Conservation (phyloP, 2,888 invertebrate genomes). For the Pseudococcus viburni region DNA sequence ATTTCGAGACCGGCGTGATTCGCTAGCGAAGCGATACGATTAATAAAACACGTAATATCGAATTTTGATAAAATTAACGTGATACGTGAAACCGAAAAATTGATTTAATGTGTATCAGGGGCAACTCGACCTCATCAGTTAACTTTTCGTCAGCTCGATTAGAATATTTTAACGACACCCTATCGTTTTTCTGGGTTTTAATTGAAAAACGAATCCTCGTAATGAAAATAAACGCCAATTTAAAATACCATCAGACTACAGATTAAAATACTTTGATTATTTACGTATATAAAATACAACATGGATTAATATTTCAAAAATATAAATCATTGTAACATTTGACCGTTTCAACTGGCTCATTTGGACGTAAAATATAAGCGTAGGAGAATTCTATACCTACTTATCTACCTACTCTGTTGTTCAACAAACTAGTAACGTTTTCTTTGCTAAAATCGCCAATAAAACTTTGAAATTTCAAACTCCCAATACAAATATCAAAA, state of each 20-base stretch:
- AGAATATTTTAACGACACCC: background rate
- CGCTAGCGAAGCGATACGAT: background rate
- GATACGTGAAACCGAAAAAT: constrained; percentile 3
- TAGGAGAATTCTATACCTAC: too few relatives aligned
- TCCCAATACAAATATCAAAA: too few relatives aligned
- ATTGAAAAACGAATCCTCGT: background rate
- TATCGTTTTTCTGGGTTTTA: background rate
- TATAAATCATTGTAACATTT: background rate
- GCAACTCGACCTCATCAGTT: background rate
- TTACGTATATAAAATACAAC: background rate
- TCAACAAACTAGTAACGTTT: too few relatives aligned
- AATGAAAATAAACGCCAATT: background rate
- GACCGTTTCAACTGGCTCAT: too few relatives aligned
- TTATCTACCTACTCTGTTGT: too few relatives aligned
- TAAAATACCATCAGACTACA: background rate
- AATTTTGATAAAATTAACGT: constrained; percentile 2
- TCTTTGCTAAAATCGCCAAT: too few relatives aligned
- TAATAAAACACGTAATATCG: background rate
- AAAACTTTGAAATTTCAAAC: too few relatives aligned
- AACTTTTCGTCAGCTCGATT: background rate
- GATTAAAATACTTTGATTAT: constrained; percentile 31
- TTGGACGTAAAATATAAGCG: background rate
- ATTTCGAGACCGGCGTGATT: background rate
- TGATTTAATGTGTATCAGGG: background rate
- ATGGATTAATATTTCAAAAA: background rate